Evolutionary conservation across 2,113 vertebrate genomes (phyloP).

Genomic region (Phoxinus phoxinus): DNA sequence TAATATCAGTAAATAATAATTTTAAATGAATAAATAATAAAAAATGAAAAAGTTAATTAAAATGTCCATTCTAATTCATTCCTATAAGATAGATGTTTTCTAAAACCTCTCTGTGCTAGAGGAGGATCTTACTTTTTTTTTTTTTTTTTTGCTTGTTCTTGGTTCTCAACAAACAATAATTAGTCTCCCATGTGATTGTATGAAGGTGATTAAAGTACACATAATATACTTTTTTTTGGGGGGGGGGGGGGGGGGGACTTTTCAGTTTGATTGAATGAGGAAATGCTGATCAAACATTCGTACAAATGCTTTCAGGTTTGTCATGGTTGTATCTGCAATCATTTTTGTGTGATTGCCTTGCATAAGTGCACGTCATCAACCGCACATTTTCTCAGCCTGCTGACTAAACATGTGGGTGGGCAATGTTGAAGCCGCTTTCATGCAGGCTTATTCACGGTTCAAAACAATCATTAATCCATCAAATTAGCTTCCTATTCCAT

Average conservation of each 20-base stretch:
- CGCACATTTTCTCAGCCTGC: background rate
- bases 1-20: background rate
- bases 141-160: no score
- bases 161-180: no score
- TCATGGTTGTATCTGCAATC: background rate
- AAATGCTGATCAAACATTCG: background rate
- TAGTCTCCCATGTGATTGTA: background rate
- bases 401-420: conserved; percentile 31
- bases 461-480: conserved; percentile 13
- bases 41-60: background rate
- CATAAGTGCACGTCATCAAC: conserved; percentile 13
- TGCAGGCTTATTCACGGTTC: background rate
- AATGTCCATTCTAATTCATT: no score
- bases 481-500: background rate
- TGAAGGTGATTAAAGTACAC: background rate
- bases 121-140: no score
- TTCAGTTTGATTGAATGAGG: background rate
- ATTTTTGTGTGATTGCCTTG: background rate
- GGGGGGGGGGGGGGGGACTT: no score
- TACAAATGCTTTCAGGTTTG: background rate
- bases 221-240: background rate
- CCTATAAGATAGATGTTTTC: no score
- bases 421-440: conserved; percentile 5
- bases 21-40: background rate
- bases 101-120: no score